Percentiles rank a stretch among this genome's conserved stretches.
Conservation (phyloP, 1,140 invertebrate genomes). For the Holotrichia oblita region DNA sequence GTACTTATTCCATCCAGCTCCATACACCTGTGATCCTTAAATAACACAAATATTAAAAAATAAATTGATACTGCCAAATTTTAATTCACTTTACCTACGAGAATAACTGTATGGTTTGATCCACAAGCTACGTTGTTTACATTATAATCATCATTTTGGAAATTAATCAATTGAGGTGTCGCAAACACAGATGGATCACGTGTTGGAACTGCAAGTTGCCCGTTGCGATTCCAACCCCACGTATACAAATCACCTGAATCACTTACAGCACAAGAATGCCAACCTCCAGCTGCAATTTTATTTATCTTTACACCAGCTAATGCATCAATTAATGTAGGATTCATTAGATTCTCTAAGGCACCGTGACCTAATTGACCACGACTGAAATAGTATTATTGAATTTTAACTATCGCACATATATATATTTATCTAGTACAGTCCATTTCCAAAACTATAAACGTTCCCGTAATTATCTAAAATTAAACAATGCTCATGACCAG, state of each 20-base stretch:
- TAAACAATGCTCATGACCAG: conserved; percentile 83
- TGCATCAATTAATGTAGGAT: conserved; percentile 73
- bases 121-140: conserved; percentile 73
- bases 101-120: conserved; percentile 70
- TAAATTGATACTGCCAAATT: background rate
- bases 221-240: conserved; percentile 93
- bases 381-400: conserved; percentile 61
- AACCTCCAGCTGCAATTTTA: conserved; percentile 80
- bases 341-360: conserved; percentile 69
- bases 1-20: conserved; percentile 78
- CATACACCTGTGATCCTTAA: conserved; percentile 66
- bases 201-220: conserved; percentile 76
- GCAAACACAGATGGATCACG: conserved; percentile 53
- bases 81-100: conserved; percentile 64
- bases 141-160: conserved; percentile 63
- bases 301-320: conserved; percentile 76
- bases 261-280: conserved; percentile 84
- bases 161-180: conserved; percentile 56
- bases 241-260: conserved; percentile 81
- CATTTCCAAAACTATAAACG: conserved; percentile 82
- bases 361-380: conserved; percentile 87
- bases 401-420: background rate
- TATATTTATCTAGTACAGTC: conserved; percentile 69
- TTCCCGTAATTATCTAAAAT: conserved; percentile 75
- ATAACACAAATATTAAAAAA: background rate